Evolutionary conservation across 2,888 invertebrate species (phyloP).

Genomic region (Ennomos fuscantarius): DNA sequence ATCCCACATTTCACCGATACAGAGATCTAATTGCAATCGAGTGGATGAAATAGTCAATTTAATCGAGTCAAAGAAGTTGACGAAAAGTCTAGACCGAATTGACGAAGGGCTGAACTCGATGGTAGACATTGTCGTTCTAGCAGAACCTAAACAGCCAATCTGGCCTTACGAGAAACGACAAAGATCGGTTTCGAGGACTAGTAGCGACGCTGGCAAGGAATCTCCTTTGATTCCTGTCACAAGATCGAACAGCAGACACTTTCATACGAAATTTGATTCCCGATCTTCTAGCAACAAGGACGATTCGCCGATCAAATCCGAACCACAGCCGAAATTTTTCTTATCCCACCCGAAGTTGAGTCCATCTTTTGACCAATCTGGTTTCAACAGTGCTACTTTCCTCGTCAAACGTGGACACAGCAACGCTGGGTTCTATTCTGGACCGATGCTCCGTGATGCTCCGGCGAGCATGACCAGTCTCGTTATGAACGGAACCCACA

Average conservation of each 20-base stretch:
- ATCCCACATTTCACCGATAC: conserved; percentile 68
- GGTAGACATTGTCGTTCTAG: conserved; percentile 89
- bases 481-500: conserved; percentile 73
- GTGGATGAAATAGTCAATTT: conserved; percentile 82
- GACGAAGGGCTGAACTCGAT: conserved; percentile 90
- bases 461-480: conserved; percentile 80
- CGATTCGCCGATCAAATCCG: conserved; percentile 59
- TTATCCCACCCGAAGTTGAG: conserved; percentile 66
- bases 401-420: conserved; percentile 86
- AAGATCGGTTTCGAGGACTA: conserved; percentile 71
- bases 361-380: conserved; percentile 64
- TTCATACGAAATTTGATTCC: conserved; percentile 55
- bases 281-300: conserved; percentile 55
- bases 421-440: conserved; percentile 88
- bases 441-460: conserved; percentile 78
- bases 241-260: conserved; percentile 61
- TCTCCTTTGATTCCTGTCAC: conserved; percentile 69
- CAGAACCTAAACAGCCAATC: conserved; percentile 75
- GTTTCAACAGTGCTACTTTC: conserved; percentile 82
- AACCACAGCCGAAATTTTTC: conserved; percentile 71
- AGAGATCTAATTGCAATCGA: conserved; percentile 69
- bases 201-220: conserved; percentile 71
- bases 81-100: conserved; percentile 92
- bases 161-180: conserved; percentile 77
- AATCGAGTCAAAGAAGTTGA: conserved; percentile 86